phyloP scores from a whole-genome alignment of 2,113 vertebrate species.

The Cryptotis parvus region DNA sequence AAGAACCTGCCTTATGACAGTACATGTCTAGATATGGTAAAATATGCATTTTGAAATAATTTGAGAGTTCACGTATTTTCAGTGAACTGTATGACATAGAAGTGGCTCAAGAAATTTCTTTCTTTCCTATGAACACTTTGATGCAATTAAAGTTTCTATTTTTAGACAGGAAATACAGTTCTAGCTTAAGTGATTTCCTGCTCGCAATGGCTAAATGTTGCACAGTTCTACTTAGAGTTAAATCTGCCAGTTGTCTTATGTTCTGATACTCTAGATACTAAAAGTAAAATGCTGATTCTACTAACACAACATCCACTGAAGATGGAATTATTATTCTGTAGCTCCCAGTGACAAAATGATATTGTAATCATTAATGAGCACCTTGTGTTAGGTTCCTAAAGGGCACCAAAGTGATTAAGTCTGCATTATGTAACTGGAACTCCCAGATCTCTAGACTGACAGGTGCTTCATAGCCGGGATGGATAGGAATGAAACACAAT shows the following conservation, averaged over 20 bases:
- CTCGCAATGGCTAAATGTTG: background rate
- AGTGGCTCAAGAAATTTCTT: background rate
- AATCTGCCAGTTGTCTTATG: slow-evolving; percentile 9
- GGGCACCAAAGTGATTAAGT: slow-evolving; percentile 62
- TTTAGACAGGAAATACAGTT: background rate
- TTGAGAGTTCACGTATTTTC: background rate
- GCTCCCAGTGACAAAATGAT: slow-evolving; percentile 39
- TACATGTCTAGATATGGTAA: background rate
- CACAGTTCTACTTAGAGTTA: background rate
- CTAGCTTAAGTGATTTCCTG: background rate
- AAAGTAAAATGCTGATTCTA: slow-evolving; percentile 44
- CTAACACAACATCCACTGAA: slow-evolving; percentile 31
- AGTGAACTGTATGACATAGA: background rate
- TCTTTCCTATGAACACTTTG: background rate
- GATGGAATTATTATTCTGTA: slow-evolving; percentile 15
- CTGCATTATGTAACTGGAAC: slow-evolving; percentile 54
- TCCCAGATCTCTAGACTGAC: slow-evolving; percentile 51
- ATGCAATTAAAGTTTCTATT: background rate
- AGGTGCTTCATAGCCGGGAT: slow-evolving; percentile 47
- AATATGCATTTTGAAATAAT: background rate
- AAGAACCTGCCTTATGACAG: no score
- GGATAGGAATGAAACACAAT: slow-evolving; percentile 59
- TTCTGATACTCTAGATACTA: background rate
- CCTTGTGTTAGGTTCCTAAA: slow-evolving; percentile 36
- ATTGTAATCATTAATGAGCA: slow-evolving; percentile 15